Conservation (phyloP, 2,797 vertebrate genomes). For the Limnodromus scolopaceus region DNA sequence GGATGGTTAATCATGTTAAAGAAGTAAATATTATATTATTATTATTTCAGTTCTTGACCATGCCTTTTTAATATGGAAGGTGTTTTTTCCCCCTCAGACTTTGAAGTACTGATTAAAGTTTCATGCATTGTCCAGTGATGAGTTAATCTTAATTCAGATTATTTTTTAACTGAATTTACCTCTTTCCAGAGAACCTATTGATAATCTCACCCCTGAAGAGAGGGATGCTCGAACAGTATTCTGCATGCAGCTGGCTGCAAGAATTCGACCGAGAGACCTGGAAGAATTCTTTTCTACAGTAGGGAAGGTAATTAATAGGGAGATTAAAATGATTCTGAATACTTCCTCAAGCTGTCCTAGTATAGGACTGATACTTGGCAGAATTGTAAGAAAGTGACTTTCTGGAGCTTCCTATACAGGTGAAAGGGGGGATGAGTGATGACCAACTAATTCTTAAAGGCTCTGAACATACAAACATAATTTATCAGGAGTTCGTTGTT, state of each 20-base stretch:
- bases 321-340: background rate
- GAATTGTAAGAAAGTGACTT: background rate
- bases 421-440: background rate
- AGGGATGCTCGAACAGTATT: conserved; percentile 95
- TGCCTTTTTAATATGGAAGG: background rate
- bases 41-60: background rate
- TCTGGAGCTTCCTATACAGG: background rate
- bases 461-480: background rate
- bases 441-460: background rate
- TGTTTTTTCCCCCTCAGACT: background rate
- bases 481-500: background rate
- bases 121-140: background rate
- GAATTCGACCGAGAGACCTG: conserved; percentile 93
- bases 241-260: conserved; percentile 96
- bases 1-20: background rate
- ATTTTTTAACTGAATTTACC: background rate
- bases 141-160: background rate
- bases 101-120: background rate
- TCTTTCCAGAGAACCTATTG: conserved; percentile 86
- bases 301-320: conserved; percentile 84
- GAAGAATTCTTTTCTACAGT: conserved; percentile 99
- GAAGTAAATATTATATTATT: background rate
- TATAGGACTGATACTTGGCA: background rate
- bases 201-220: conserved; percentile 95
- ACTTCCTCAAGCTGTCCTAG: background rate